Evolutionary conservation across 2,113 vertebrate species (phyloP).

Genomic region (Muntiacus muntjak): DNA sequence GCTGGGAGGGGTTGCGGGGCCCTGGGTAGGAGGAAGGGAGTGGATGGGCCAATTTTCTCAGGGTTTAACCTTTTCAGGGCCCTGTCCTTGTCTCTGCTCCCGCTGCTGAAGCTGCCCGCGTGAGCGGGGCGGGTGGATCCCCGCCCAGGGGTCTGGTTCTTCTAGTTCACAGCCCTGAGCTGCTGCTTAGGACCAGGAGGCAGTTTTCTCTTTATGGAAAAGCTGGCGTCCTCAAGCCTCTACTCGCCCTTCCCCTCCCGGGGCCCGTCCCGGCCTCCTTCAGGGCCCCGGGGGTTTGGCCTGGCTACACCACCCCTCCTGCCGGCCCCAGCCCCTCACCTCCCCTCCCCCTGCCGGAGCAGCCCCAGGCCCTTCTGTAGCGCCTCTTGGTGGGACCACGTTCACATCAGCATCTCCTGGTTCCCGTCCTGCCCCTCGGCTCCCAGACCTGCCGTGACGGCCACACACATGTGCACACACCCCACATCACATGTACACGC

Average conservation of each 20-base stretch:
- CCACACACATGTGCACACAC: accelerated
- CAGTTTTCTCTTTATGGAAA: neutral
- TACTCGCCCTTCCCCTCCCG: accelerated
- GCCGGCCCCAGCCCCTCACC: neutral
- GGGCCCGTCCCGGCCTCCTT: neutral
- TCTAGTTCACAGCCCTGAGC: neutral
- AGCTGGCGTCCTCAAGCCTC: neutral
- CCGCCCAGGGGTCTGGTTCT: neutral
- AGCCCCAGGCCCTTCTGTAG: neutral
- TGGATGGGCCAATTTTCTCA: accelerated
- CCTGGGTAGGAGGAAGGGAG: neutral
- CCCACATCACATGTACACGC: neutral
- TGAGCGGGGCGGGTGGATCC: accelerated
- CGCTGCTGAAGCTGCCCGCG: accelerated
- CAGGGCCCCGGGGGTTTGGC: accelerated
- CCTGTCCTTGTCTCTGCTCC: accelerated
- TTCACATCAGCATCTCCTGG: neutral
- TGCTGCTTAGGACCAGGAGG: neutral
- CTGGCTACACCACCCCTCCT: accelerated
- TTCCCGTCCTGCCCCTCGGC: too few species aligned
- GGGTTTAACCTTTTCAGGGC: neutral
- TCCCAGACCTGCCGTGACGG: accelerated
- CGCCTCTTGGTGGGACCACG: accelerated
- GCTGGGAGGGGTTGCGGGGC: neutral
- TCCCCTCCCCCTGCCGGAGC: accelerated